Evolutionary conservation across 2,113 vertebrate genomes (phyloP).

Genomic region (Epinephelus cyanopodus): DNA sequence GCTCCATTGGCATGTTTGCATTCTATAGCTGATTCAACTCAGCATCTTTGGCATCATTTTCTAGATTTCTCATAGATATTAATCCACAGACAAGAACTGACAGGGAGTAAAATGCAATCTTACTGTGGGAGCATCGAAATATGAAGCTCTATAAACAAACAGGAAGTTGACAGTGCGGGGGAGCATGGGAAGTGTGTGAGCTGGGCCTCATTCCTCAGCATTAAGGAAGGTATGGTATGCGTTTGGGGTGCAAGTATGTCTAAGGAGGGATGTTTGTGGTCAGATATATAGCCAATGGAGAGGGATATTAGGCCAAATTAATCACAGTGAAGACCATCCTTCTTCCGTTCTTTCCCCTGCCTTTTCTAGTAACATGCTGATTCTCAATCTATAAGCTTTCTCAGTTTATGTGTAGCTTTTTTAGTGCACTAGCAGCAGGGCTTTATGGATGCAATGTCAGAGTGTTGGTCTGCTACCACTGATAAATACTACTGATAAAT

Average conservation of each 20-base stretch:
- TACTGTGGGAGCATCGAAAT: conserved; percentile 62
- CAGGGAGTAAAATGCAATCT: background rate
- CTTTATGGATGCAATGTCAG: too few relatives aligned
- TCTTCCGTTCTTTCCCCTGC: background rate
- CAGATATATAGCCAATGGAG: conserved; percentile 27
- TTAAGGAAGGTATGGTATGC: conserved; percentile 64
- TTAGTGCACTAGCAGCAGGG: background rate
- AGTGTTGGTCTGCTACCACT: background rate
- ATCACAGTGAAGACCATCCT: conserved; percentile 13
- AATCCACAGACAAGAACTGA: conserved; percentile 10
- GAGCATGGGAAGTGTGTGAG: conserved; percentile 72
- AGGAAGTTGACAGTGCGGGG: conserved; percentile 70
- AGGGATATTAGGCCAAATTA: conserved; percentile 4
- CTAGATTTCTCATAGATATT: conserved; percentile 23
- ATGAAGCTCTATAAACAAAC: conserved; percentile 71
- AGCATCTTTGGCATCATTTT: conserved; percentile 19
- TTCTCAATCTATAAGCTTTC: background rate
- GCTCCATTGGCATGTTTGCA: conserved; percentile 21
- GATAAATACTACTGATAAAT: background rate
- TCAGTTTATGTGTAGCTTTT: background rate
- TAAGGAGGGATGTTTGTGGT: conserved; percentile 54
- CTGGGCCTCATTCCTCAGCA: conserved; percentile 46
- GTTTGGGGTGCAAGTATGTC: conserved; percentile 26
- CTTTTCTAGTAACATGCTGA: background rate
- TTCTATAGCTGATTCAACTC: conserved; percentile 10